Percentiles rank a stretch among this genome's conserved stretches.
phyloP scores from a whole-genome alignment of 2,888 invertebrate species.

The Blomia tropicalis region DNA sequence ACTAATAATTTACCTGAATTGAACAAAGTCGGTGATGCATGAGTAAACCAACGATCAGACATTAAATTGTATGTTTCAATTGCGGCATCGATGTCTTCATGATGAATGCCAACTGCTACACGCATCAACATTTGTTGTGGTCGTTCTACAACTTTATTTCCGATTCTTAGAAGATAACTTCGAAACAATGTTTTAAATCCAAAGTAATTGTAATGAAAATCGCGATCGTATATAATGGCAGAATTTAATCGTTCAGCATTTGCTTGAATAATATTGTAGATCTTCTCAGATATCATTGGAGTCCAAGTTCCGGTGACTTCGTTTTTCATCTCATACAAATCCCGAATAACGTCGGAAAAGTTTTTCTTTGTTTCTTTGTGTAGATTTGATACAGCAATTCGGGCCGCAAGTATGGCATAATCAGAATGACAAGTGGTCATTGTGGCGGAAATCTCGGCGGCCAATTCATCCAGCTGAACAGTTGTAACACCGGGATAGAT shows the following conservation, averaged over 20 bases:
- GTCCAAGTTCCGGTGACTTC: slow-evolving; percentile 51
- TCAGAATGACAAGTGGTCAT: slow-evolving; percentile 95
- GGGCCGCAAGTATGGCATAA: slow-evolving; percentile 54
- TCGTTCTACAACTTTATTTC: slow-evolving; percentile 78
- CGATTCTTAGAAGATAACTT: slow-evolving; percentile 78
- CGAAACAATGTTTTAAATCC: slow-evolving; percentile 96
- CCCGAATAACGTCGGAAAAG: slow-evolving; percentile 65
- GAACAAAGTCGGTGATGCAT: slow-evolving; percentile 92
- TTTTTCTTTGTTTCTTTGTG: slow-evolving; percentile 92
- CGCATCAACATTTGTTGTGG: slow-evolving; percentile 99
- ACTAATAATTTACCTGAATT: slow-evolving; percentile 50
- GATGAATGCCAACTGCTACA: slow-evolving; percentile 88
- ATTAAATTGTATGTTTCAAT: slow-evolving; percentile 89
- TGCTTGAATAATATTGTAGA: slow-evolving; percentile 39
- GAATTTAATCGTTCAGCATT: slow-evolving; percentile 55
- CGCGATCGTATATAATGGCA: slow-evolving; percentile 87
- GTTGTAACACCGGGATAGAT: slow-evolving; percentile 92
- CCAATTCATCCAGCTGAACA: slow-evolving; percentile 86
- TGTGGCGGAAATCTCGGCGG: slow-evolving; percentile 95
- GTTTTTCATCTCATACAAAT: slow-evolving; percentile 57
- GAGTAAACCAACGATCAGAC: slow-evolving; percentile 88
- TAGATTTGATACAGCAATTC: slow-evolving; percentile 88
- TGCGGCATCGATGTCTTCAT: slow-evolving; percentile 72
- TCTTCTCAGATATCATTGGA: slow-evolving; percentile 72
- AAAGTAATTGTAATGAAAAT: slow-evolving; percentile 89